Conservation (phyloP, 2,113 vertebrate genomes). For the Hippocampus zosterae region DNA sequence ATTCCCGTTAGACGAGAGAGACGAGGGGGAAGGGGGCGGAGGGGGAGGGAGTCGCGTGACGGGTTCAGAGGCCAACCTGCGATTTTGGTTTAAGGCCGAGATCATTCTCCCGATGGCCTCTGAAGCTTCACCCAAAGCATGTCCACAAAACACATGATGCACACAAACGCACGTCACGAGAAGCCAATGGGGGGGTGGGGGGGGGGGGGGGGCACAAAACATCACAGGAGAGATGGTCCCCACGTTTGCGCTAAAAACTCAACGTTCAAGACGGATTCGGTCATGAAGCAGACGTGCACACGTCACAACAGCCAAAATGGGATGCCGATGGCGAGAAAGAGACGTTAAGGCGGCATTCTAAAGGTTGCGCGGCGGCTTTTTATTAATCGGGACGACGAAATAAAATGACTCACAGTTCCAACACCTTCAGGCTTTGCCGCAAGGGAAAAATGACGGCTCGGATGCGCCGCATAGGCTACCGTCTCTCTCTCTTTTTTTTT, state of each 20-base stretch:
- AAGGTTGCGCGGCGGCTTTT: too few relatives aligned
- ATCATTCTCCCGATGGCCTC: slow-evolving; percentile 27
- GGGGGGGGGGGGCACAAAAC: background rate
- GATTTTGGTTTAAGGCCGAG: background rate
- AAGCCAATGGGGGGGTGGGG: slow-evolving; percentile 17
- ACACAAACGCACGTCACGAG: slow-evolving; percentile 27
- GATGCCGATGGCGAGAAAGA: background rate
- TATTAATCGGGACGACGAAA: too few relatives aligned
- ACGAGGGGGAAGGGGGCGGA: slow-evolving; percentile 38
- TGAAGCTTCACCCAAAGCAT: slow-evolving; percentile 34
- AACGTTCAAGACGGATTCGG: too few relatives aligned
- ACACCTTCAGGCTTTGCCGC: too few relatives aligned
- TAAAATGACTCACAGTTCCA: too few relatives aligned
- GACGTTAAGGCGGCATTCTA: too few relatives aligned
- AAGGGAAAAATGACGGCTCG: too few relatives aligned
- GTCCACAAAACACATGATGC: slow-evolving; percentile 9
- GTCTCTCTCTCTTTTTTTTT: too few relatives aligned
- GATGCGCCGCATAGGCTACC: too few relatives aligned
- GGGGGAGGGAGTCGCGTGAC: slow-evolving; percentile 23
- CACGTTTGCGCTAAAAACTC: background rate
- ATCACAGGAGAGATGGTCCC: background rate
- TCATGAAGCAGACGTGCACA: too few relatives aligned
- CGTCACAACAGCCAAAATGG: background rate
- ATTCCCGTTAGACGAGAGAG: slow-evolving; percentile 74
- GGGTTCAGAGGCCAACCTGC: slow-evolving; percentile 29